These are phyloP conservation scores for Nothocercus nigrocapillus DNA, from an alignment of 2,113 vertebrate genomes.

Conservation along the genomic window DNA sequence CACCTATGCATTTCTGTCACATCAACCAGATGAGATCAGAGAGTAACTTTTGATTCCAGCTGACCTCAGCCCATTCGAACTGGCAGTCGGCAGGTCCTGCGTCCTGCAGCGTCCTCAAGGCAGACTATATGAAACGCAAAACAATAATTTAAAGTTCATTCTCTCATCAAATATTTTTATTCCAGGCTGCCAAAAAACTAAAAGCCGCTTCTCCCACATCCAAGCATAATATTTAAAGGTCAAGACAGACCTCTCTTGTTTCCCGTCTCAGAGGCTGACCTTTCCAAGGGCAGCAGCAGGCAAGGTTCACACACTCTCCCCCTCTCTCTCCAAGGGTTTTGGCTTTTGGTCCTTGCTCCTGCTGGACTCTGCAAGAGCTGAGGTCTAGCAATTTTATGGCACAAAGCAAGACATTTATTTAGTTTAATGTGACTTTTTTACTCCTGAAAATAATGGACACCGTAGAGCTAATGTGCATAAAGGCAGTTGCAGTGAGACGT, in stretches of 20 bases:
- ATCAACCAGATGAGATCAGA: slow-evolving; percentile 50
- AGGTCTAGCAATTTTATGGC: not conserved
- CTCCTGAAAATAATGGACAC: not conserved
- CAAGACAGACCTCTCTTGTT: slow-evolving; percentile 18
- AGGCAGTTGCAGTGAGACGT: not conserved
- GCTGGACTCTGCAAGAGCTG: not conserved
- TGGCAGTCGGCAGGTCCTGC: rapidly evolving
- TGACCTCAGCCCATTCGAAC: slow-evolving; percentile 21
- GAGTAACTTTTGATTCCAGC: slow-evolving; percentile 39
- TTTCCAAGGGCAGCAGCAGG: slow-evolving; percentile 40
- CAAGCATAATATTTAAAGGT: slow-evolving; percentile 43
- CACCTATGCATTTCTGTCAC: slow-evolving; percentile 44
- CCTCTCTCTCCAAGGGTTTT: not conserved
- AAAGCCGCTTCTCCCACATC: not conserved
- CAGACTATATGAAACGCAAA: not conserved
- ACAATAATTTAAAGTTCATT: not conserved
- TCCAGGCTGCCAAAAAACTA: not conserved
- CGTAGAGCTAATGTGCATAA: not conserved
- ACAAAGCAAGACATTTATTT: not conserved
- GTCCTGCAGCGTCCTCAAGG: not conserved
- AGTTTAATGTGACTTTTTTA: not conserved
- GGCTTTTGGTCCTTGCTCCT: not conserved
- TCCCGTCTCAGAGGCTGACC: not conserved
- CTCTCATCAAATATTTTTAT: not conserved
- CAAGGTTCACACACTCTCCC: not conserved